A percentile compares a stretch with the other conserved stretches of the same genome.
phyloP scores from a whole-genome alignment of 2,797 vertebrate species.

The Neostethus bicornis region DNA sequence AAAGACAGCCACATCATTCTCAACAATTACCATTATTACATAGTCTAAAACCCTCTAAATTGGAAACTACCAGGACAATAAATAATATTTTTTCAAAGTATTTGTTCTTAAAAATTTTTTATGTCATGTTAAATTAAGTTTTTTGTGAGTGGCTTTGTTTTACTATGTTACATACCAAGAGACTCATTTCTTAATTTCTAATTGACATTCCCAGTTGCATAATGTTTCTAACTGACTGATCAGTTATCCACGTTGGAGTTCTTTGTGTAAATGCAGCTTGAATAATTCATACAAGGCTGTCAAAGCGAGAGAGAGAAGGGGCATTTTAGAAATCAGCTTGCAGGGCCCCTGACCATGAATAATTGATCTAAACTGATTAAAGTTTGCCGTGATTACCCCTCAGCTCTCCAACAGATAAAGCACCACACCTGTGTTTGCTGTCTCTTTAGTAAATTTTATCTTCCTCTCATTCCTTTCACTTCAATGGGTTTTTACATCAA shows the following conservation, averaged over 20 bases:
- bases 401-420: slow-evolving; percentile 78
- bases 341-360: slow-evolving; percentile 85
- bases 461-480: slow-evolving; percentile 45
- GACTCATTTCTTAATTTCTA: slow-evolving; percentile 67
- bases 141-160: slow-evolving; percentile 41
- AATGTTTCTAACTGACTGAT: slow-evolving; percentile 83
- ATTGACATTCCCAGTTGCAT: slow-evolving; percentile 81
- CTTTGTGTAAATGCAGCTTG: slow-evolving; percentile 83
- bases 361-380: slow-evolving; percentile 87
- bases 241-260: slow-evolving; percentile 83
- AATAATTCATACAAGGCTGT: slow-evolving; percentile 84
- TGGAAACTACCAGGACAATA: background rate
- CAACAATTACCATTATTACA: slow-evolving; percentile 29
- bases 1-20: slow-evolving; percentile 28
- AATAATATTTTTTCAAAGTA: slow-evolving; percentile 1
- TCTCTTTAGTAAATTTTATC: slow-evolving; percentile 69
- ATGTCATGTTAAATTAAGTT: slow-evolving; percentile 1
- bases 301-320: slow-evolving; percentile 66
- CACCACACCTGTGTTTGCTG: slow-evolving; percentile 81
- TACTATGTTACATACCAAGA: slow-evolving; percentile 46
- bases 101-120: slow-evolving; percentile 27
- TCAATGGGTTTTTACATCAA: slow-evolving; percentile 52
- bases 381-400: slow-evolving; percentile 85
- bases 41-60: slow-evolving; percentile 36
- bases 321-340: slow-evolving; percentile 80